Evolutionary conservation across 2,888 invertebrate genomes (phyloP).

Genomic region (Psylliodes chrysocephalus): DNA sequence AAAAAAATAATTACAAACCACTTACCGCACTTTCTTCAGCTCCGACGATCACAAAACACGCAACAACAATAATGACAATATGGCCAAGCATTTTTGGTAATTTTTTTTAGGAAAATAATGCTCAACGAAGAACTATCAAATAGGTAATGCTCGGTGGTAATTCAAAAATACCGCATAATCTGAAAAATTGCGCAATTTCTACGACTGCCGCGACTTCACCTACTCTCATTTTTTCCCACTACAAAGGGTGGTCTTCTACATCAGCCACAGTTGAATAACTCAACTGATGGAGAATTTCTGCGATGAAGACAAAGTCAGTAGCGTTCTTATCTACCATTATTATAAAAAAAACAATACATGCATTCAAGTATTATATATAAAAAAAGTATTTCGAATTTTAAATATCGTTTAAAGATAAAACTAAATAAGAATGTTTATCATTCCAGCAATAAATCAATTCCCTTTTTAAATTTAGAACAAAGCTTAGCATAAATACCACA

Average conservation of each 20-base stretch:
- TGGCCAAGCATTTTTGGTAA: constrained; percentile 22
- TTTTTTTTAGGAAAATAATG: too few species aligned
- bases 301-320: constrained; percentile 3
- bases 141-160: constrained; percentile 27
- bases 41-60: constrained; percentile 6
- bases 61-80: constrained; percentile 4
- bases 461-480: too few species aligned
- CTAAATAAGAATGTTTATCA: too few species aligned
- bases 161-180: constrained; percentile 35
- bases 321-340: too few species aligned
- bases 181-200: constrained; percentile 41
- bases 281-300: not conserved
- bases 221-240: constrained; percentile 38
- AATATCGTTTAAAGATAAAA: too few species aligned
- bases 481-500: too few species aligned
- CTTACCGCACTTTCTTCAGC: constrained; percentile 23
- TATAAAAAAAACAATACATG: too few species aligned
- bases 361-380: too few species aligned
- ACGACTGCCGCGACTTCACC: constrained; percentile 35
- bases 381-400: too few species aligned
- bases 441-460: too few species aligned
- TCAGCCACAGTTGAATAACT: constrained; percentile 21
- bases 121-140: constrained; percentile 12
- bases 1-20: too few species aligned
- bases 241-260: constrained; percentile 24